Evolutionary conservation across 2,113 vertebrate species (phyloP).

Genomic region (Ibidorhyncha struthersii): DNA sequence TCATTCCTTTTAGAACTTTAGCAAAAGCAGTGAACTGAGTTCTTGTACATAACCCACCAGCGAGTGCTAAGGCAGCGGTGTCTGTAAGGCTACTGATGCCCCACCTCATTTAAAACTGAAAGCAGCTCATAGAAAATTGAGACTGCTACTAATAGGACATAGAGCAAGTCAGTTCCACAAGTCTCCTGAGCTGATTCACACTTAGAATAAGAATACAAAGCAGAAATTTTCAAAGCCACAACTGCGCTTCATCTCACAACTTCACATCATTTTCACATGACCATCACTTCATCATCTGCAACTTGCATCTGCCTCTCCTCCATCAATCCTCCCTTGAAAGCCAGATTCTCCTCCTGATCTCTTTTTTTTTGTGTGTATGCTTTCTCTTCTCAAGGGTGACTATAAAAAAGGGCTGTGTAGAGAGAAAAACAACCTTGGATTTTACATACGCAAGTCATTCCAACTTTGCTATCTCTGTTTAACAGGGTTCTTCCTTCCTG

Average conservation of each 20-base stretch:
- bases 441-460: background rate
- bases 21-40: background rate
- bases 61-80: background rate
- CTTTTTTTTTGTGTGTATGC: background rate
- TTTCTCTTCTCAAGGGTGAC: background rate
- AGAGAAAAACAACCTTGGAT: constrained; percentile 11
- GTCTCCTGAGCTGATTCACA: background rate
- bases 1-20: background rate
- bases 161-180: background rate
- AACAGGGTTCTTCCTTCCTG: constrained; percentile 60
- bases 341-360: background rate
- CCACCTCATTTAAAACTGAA: background rate
- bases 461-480: constrained; percentile 20
- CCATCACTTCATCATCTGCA: background rate
- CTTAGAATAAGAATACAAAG: background rate
- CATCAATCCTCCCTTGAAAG: background rate
- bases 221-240: background rate
- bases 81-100: background rate
- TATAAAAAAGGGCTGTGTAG: background rate
- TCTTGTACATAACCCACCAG: background rate
- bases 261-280: background rate
- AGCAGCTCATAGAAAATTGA: background rate
- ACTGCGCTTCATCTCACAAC: background rate
- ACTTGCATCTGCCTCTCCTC: background rate
- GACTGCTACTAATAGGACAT: background rate